Evolutionary conservation across 2,113 vertebrate genomes (phyloP), one percentile per base, ranked within the genome.

Genomic region (Lagopus leucura): DNA sequence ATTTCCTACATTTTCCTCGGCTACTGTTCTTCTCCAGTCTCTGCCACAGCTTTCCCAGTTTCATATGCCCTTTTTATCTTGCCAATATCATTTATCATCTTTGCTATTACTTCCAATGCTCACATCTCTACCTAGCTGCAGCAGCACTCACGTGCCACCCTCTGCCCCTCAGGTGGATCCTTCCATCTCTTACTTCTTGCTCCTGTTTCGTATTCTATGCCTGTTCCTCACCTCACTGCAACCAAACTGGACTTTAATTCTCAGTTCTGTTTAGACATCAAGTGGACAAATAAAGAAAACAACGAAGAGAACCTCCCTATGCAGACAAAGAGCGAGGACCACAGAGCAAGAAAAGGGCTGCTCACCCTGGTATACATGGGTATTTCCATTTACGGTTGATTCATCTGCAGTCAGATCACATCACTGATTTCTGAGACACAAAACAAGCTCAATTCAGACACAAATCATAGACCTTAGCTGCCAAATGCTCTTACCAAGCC

Each of bases 371-470:
- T 17, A 54, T n/a, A 22, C 40, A 57, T 10, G 5, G 25, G 67
- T 83, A 60, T 11, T 60, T 83, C 50, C 88, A n/a, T 91, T 94
- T 86, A 67, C 17, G 6, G 61, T 61, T 58, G 61, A 73, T 69
- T 81, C 89, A 94, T 90, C 79, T 75, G 60, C 79, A 95, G 85
- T 94, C 88, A 89, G 88, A 85, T 89, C 94, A 93, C 73, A 91
- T 38, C 32, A 85, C 16, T 92, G 76, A 95, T 95, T 95, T 95
- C 69, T 83, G 78, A 88, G 79, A 91, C 45, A 91, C 82, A 90
- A 77, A 95, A 47, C 30, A 18, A 87, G 88, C 45, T 89, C 78
- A 91, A 85, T 95, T 85, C 81, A 91, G 72, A 57, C 61, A 74
- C 69, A 94, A 97, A 95, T 92, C 91, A 93, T 76, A 83, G 82